Percentiles rank a stretch among this genome's conserved stretches.
Conservation (phyloP, 2,888 invertebrate genomes). For the Trichopria drosophilae region DNA sequence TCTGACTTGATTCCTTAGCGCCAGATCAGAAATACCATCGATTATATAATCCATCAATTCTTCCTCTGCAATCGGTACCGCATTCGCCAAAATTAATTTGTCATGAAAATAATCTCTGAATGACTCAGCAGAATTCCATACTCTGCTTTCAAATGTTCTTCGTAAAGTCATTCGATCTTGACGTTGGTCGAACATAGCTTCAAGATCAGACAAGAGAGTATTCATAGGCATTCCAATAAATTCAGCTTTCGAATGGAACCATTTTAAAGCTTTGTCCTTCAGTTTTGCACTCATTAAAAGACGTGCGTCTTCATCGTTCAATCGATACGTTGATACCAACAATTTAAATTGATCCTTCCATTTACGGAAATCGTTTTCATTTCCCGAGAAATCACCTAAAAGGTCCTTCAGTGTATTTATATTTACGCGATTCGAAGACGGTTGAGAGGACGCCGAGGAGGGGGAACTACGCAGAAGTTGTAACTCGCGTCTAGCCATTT, state of each 20-base stretch:
- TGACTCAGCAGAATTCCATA: constrained; percentile 16
- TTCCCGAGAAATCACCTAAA: constrained; percentile 13
- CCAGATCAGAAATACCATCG: constrained; percentile 8
- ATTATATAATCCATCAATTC: too few species aligned
- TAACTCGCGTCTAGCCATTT: constrained; percentile 1
- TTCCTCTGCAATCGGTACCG: too few species aligned
- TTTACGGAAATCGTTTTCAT: constrained; percentile 9
- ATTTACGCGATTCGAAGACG: constrained; percentile 3
- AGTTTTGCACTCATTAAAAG: constrained; percentile 7
- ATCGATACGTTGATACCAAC: constrained; percentile 11
- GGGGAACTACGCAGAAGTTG: background rate
- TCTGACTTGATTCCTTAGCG: constrained; percentile 14
- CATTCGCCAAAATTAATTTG: too few species aligned
- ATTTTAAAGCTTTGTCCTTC: too few species aligned
- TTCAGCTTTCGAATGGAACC: constrained; percentile 16
- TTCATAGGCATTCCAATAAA: constrained; percentile 16
- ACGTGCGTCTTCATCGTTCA: constrained; percentile 18
- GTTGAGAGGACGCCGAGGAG: constrained; percentile 1
- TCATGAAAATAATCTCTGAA: constrained; percentile 22
- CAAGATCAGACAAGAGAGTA: constrained; percentile 5
- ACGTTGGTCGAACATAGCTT: too few species aligned
- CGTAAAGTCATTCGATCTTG: constrained; percentile 14
- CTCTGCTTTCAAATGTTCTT: constrained; percentile 15
- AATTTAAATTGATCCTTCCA: too few species aligned
- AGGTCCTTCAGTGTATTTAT: constrained; percentile 17